These are phyloP conservation scores for Anguilla megastoma DNA, from an alignment of 2,797 vertebrate genomes.

Conservation along the genomic window DNA sequence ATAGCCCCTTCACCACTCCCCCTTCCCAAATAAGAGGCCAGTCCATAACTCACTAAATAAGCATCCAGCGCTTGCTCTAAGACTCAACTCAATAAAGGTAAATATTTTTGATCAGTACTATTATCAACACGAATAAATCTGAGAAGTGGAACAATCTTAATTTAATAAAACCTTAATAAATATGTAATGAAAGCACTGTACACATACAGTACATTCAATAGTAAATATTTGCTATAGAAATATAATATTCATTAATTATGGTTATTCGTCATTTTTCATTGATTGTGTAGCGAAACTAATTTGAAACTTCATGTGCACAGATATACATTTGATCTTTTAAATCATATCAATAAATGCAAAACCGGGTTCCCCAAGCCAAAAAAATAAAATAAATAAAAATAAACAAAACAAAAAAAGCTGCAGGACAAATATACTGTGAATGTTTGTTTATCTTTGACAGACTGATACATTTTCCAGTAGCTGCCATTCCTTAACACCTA, in stretches of 20 bases:
- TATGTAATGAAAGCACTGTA: neutral
- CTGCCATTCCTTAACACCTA: neutral
- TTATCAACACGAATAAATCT: neutral
- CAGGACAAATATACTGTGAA: too few relatives aligned
- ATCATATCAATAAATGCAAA: too few relatives aligned
- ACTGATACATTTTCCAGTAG: neutral
- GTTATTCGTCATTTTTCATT: too few relatives aligned
- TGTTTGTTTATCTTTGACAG: too few relatives aligned
- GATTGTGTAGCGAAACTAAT: too few relatives aligned
- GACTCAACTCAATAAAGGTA: neutral
- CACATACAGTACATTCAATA: neutral
- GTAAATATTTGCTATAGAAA: too few relatives aligned
- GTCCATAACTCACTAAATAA: neutral
- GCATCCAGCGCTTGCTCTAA: neutral
- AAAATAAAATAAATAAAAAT: too few relatives aligned
- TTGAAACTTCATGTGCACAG: too few relatives aligned
- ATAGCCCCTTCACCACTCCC: neutral
- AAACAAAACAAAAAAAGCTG: too few relatives aligned
- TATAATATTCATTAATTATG: too few relatives aligned
- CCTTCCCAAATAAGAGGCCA: neutral
- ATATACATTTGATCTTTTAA: too few relatives aligned
- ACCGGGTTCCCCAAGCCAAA: too few relatives aligned
- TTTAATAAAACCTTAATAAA: neutral
- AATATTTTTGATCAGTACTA: neutral
- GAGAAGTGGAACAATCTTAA: neutral